A percentile compares a stretch with the other conserved stretches of the same genome.
These are phyloP conservation scores for Himalopsyche japonica DNA, from an alignment of 2,888 invertebrate species.

Conservation along the genomic window DNA sequence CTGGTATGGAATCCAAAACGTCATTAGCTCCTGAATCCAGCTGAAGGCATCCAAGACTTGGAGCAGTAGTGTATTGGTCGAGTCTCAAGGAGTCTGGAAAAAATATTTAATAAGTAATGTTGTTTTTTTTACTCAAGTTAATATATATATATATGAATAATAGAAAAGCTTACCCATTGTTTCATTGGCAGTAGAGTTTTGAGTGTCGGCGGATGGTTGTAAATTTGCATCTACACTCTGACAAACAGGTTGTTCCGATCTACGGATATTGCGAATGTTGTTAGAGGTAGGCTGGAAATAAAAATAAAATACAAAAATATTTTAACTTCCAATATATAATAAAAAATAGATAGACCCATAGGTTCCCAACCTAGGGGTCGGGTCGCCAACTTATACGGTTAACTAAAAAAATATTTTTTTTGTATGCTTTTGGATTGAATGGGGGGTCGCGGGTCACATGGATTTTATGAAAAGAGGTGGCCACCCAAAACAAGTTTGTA, in stretches of 20 bases:
- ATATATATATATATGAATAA: not conserved
- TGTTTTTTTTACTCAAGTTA: not conserved
- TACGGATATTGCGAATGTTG: constrained; percentile 10
- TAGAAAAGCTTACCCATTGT: constrained; percentile 24
- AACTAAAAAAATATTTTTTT: too few species aligned
- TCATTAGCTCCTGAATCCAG: constrained; percentile 31
- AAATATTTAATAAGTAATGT: not conserved
- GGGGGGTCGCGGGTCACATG: too few species aligned
- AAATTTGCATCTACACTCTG: constrained; percentile 31
- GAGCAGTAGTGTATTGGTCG: constrained; percentile 31
- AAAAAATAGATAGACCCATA: not conserved
- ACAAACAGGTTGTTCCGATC: constrained; percentile 19
- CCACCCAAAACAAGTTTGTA: too few species aligned
- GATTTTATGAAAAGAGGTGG: too few species aligned
- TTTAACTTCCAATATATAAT: not conserved
- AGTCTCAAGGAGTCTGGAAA: constrained; percentile 33
- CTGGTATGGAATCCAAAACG: constrained; percentile 39
- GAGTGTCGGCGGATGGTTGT: constrained; percentile 11
- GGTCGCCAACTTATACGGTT: too few species aligned
- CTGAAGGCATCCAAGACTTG: constrained; percentile 39
- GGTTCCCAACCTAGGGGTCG: too few species aligned
- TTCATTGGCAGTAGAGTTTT: constrained; percentile 18
- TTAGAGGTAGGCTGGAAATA: constrained; percentile 30
- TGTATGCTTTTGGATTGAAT: too few species aligned
- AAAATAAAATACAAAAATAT: not conserved